Percentiles rank a stretch among this genome's conserved stretches.
Conservation (phyloP, 2,797 vertebrate genomes). For the Picus viridis region DNA sequence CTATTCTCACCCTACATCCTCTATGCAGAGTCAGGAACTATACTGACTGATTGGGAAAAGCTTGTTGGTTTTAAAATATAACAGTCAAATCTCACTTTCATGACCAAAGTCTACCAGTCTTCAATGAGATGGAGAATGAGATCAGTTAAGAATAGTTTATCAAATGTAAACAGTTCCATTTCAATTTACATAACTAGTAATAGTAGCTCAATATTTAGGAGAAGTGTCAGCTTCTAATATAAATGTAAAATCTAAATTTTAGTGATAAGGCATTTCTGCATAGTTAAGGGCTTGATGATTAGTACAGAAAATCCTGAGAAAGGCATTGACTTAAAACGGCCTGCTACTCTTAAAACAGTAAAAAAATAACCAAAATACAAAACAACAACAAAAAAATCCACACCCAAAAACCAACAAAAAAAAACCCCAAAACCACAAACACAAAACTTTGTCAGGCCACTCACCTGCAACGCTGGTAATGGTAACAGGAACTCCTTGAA, state of each 20-base stretch:
- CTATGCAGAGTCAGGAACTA: background rate
- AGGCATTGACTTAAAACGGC: background rate
- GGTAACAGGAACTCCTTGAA: conserved; percentile 96
- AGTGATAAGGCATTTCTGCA: background rate
- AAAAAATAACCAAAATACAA: background rate
- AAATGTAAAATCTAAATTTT: background rate
- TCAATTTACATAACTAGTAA: background rate
- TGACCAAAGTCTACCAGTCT: background rate
- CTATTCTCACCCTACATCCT: background rate
- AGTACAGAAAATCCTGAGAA: background rate
- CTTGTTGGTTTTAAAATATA: background rate
- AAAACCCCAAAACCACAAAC: background rate
- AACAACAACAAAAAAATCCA: too few species aligned
- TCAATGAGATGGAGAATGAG: background rate
- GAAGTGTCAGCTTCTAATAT: background rate
- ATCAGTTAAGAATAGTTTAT: background rate
- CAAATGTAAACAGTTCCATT: background rate
- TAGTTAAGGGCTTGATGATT: background rate
- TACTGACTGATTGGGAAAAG: background rate
- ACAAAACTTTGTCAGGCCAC: conserved; percentile 34
- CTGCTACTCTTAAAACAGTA: background rate
- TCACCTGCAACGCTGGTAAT: conserved; percentile 96
- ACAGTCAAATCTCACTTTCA: background rate
- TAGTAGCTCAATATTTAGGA: background rate
- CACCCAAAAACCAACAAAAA: too few species aligned